phyloP scores from a whole-genome alignment of 37 sponge, comb jelly and placozoan genomes.

The Beroe forskalii region DNA sequence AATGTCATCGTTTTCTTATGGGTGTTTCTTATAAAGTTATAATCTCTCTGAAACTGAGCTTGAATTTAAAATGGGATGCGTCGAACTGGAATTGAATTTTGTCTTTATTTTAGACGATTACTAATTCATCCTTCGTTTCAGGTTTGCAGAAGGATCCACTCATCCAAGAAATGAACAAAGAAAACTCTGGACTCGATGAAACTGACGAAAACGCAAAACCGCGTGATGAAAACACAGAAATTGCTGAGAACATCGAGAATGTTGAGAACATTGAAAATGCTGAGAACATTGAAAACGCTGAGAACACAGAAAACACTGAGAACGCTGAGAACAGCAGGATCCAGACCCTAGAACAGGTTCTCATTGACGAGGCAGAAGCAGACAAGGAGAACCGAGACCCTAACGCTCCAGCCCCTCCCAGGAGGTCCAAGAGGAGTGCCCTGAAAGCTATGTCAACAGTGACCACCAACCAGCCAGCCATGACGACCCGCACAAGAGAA shows the following conservation, averaged over 20 bases:
- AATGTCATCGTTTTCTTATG: background rate
- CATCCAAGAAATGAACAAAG: constrained; percentile 41
- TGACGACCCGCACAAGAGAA: constrained; percentile 7
- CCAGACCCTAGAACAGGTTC: background rate
- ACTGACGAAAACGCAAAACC: background rate
- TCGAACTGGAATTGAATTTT: no score
- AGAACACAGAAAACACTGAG: background rate
- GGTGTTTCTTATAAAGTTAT: no score
- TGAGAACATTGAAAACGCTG: background rate
- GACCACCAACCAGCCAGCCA: no score
- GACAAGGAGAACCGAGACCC: constrained; percentile 53
- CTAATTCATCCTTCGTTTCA: no score
- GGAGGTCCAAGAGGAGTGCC: background rate
- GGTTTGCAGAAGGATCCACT: background rate
- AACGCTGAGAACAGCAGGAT: background rate
- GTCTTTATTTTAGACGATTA: no score
- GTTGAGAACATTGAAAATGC: background rate
- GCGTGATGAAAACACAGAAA: background rate
- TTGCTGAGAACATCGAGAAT: background rate
- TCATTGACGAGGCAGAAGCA: background rate
- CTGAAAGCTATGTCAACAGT: no score
- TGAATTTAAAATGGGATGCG: no score
- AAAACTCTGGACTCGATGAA: background rate
- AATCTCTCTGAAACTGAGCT: no score
- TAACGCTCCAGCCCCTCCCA: background rate